Evolutionary conservation across 2,113 vertebrate genomes (phyloP).

Genomic region (Callipepla squamata): DNA sequence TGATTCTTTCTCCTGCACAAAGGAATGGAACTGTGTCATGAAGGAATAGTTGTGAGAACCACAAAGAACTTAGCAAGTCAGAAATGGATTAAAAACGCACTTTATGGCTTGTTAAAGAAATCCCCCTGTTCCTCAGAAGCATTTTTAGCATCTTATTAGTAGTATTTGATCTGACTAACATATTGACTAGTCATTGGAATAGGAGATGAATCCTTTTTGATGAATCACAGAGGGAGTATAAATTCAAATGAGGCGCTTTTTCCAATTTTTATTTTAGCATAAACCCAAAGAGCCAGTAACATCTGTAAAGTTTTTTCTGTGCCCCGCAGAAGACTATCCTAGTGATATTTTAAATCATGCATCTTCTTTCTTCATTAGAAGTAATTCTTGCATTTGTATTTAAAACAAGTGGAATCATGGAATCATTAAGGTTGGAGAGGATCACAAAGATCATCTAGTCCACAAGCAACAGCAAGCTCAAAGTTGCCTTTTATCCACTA

Average conservation of each 20-base stretch:
- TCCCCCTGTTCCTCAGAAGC: conserved; percentile 72
- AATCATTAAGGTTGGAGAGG: neutral
- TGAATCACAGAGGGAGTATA: conserved; percentile 78
- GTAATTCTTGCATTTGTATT: neutral
- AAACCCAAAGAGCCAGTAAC: conserved; percentile 45
- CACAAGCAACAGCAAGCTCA: neutral
- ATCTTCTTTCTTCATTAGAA: neutral
- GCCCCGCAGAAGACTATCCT: conserved; percentile 27
- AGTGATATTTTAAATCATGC: neutral
- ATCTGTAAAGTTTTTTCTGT: conserved; percentile 49
- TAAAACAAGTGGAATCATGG: neutral
- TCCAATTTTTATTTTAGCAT: conserved; percentile 65
- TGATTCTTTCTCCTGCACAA: conserved; percentile 59
- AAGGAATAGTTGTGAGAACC: conserved; percentile 69
- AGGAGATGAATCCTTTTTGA: conserved; percentile 71
- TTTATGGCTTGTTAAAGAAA: conserved; percentile 80
- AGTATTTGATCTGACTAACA: conserved; percentile 79
- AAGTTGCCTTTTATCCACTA: neutral
- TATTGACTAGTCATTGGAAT: conserved; percentile 78
- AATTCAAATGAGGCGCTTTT: conserved; percentile 70
- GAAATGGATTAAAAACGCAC: conserved; percentile 79
- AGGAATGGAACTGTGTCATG: conserved; percentile 64
- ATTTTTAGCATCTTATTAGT: conserved; percentile 78
- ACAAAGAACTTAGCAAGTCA: conserved; percentile 75
- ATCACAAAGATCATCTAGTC: neutral